A percentile compares a stretch with the other conserved stretches of the same genome.
These are phyloP conservation scores for Brachionus rotundiformis DNA, from an alignment of 1,140 invertebrate species.

Conservation along the genomic window DNA sequence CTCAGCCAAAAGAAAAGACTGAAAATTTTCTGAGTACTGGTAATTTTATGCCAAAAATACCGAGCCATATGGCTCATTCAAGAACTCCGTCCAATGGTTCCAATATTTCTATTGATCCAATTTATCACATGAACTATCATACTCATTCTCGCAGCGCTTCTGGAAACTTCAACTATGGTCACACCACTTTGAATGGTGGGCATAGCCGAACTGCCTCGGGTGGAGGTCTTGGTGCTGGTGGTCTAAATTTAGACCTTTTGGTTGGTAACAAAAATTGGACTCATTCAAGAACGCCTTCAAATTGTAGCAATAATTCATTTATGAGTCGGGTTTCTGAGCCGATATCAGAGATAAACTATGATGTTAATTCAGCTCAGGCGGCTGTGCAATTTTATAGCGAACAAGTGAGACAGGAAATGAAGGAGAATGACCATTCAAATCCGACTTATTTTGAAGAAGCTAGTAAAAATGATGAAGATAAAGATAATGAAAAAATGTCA, in stretches of 20 bases:
- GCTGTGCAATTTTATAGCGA: constrained; percentile 44
- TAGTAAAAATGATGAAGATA: not conserved
- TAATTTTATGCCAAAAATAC: constrained; percentile 12
- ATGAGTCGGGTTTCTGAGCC: constrained; percentile 42
- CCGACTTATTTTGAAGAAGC: not conserved
- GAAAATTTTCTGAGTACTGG: not conserved
- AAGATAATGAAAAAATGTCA: not conserved
- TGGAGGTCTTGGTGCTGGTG: not conserved
- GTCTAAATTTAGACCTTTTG: constrained; percentile 25
- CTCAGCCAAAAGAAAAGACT: not conserved
- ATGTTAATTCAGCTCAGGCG: not conserved
- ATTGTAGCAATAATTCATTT: constrained; percentile 48
- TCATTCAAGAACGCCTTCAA: constrained; percentile 50
- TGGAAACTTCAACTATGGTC: constrained; percentile 47
- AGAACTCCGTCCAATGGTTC: constrained; percentile 36
- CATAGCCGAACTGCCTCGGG: constrained; percentile 30
- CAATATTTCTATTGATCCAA: constrained; percentile 47
- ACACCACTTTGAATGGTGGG: not conserved
- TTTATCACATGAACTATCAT: constrained; percentile 30
- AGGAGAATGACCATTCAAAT: not conserved
- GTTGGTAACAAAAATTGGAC: constrained; percentile 36
- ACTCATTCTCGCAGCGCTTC: constrained; percentile 29
- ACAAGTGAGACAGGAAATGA: constrained; percentile 51
- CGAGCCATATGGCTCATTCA: constrained; percentile 43
- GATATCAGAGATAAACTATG: not conserved